Base-by-base conservation (phyloP, 2,113 vertebrate genomes). In the Callorhinus ursinus region DNA sequence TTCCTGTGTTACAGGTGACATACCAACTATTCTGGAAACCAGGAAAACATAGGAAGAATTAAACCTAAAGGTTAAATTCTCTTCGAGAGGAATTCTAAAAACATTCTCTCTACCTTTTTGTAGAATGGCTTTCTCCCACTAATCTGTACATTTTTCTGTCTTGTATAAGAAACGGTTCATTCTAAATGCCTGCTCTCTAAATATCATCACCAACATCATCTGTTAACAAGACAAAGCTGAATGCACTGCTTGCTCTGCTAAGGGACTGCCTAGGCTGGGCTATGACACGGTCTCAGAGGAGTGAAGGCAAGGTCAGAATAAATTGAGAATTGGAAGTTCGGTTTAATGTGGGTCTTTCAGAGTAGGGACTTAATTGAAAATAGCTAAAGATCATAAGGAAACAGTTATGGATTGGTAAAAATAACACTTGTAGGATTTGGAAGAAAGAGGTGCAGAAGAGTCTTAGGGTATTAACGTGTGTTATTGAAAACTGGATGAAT, bases 231-330 rank as follows among this genome's bases (percentile, higher is more conserved):
- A 51, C 42, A 61, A 55, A 67, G 36, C 8, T 65, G 59, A 59
- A 1, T 26, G 33, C 6, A 10, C 9, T 42, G 1, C 22, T 71
- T 65, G 14, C 16, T 82, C 1, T 4, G 31, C 1, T 49, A 15
- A 69, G 26, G 33, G 49, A 36, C 22, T 28, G 39, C 22, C 76
- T 39, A 14, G 5, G 33, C 10, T 5, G 4, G 81, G 13, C 14
- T 39, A 11, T 42, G 3, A 6, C 49, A 53, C 39, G 46, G 5
- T 46, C 13, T 71, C 11, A 5, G 31, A 96, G 26, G 22, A 80
- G 10, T 28, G 55, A 81, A 81, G 22, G 19, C 14, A 71, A 77
- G 28, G 10, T 88, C 16, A 71, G 42, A 51, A 53, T 33, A 95
- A 5, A 72, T 0, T 65, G 67, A 46, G 18, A 90, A 18, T 13